Evolutionary conservation across 2,113 vertebrate genomes (phyloP), one percentile per base, ranked within the genome.

Genomic region (Podiceps cristatus): DNA sequence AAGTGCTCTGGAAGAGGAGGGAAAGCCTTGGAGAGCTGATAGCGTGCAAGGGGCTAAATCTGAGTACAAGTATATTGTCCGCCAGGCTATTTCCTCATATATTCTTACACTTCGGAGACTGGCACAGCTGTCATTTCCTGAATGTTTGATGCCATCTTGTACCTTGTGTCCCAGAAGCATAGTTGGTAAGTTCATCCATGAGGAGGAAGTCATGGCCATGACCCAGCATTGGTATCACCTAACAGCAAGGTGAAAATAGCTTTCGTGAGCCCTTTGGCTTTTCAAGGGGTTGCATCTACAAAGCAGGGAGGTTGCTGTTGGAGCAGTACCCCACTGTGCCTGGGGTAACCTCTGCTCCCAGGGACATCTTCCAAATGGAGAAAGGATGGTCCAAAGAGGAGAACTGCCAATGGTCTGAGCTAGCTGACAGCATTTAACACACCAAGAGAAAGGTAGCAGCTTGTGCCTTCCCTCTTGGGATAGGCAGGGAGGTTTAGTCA

Each of bases 181-280:
- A 73, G 74, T 95, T 82, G 90, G 94, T 97, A 97, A 97, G 74
- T 76, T 95, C 93, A 94, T 98, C 96, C 83, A 93, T 52, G 63
- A 5, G 17, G 72, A 96, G 95, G 95, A 98, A 97, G 92, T 72
- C 1, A 1, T 72, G 85, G 69, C 90, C 62, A 19, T 52, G 53
- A 75, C 88, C 88, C 90, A 94, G 74, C 2, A 0, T 24, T 86
- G 64, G 92, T 97, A 76, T 97, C 97, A 92, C 86, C 73, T 96
- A 93, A 96, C 91, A 94, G 85, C 71, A 83, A 96, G 81, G 89
- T 95, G 93, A 94, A 98, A 97, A 98, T 97, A 96, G 47, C 79
- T 96, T 88, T 58, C 10, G 1, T 25, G 60, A 86, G 42, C 44
- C 64, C 33, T 67, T 52, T 9, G 52, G 37, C 88, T 82, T 81